Evolutionary conservation across 2,113 vertebrate genomes (phyloP), one percentile per base, ranked within the genome.

Genomic region (Carassius auratus): DNA sequence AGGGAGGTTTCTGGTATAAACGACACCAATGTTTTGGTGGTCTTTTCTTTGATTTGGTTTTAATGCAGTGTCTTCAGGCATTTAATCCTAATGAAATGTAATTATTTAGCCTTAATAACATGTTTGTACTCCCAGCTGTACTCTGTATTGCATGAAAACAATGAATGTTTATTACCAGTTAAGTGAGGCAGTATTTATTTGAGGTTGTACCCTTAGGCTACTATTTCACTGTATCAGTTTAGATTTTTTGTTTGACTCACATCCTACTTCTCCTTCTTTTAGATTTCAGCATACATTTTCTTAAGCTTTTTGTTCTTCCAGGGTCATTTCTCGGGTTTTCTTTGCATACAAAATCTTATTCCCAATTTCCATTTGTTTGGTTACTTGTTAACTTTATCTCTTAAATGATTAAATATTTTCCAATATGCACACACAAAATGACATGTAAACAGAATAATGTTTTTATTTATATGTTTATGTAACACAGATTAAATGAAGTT

Each of bases 151-250:
- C 26, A 48, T 45, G 21, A 86, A 86, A 86, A 88, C 76, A 84
- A 92, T 91, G 90, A 93, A 91, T 50, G 74, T 87, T 69, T 6
- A 50, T 88, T 85, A 84, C 76, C 79, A 81, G 78, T 84, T 86
- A 33, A 76, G 50, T 68, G 30, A 77, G 71, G 69, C 7, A 33
- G 12, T 79, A 81, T 42, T 74, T 62, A 77, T 86, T 71, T 38
- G 50, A 45, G 82, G 66, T 84, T 76, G 30, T 62, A 78, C 69
- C 85, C 38, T 9, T 38, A 17, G 85, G 87, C 82, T 80, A 19
- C 8, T 50, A 21, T 36, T 85, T 36, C 38, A 19, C 26, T 66
- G 69, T 75, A 48, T 86, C 8, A 78, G 30, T 85, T 64, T n/a
- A 66, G 23, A 71, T 80, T 23, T 45, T 15, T 61, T 61, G 7